phyloP scores from a whole-genome alignment of 1,140 invertebrate genomes.

The Melanaphis sacchari region DNA sequence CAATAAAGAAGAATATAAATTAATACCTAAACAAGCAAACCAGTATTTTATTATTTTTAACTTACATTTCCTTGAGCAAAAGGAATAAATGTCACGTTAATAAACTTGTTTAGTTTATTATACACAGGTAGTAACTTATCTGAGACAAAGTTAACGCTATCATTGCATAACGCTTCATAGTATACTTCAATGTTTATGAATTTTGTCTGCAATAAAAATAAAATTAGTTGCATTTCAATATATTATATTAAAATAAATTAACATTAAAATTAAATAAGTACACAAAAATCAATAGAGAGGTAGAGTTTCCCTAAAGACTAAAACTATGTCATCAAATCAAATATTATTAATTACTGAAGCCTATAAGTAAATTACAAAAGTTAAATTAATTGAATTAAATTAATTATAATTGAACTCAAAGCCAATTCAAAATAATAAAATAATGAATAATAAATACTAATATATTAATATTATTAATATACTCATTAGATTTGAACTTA shows the following conservation, averaged over 20 bases:
- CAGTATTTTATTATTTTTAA: background rate
- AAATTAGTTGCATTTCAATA: background rate
- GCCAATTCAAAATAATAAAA: no score
- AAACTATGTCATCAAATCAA: no score
- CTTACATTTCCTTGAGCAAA: slow-evolving; percentile 25
- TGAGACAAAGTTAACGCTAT: background rate
- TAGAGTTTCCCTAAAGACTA: background rate
- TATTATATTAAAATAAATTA: background rate
- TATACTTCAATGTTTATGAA: background rate
- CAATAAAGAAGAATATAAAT: background rate
- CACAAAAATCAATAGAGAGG: background rate
- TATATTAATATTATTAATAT: background rate
- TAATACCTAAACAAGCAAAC: background rate
- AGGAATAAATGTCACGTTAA: background rate
- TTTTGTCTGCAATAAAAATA: background rate
- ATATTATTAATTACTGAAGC: no score
- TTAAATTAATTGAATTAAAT: background rate
- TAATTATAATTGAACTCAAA: no score
- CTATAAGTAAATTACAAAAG: no score
- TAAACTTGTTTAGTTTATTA: background rate
- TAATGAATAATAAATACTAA: background rate
- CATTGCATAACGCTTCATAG: background rate
- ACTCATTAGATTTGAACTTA: background rate
- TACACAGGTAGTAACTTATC: background rate
- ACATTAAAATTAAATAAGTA: background rate